Conservation (phyloP, 2,113 vertebrate species). For the Hemibagrus wyckioides region DNA sequence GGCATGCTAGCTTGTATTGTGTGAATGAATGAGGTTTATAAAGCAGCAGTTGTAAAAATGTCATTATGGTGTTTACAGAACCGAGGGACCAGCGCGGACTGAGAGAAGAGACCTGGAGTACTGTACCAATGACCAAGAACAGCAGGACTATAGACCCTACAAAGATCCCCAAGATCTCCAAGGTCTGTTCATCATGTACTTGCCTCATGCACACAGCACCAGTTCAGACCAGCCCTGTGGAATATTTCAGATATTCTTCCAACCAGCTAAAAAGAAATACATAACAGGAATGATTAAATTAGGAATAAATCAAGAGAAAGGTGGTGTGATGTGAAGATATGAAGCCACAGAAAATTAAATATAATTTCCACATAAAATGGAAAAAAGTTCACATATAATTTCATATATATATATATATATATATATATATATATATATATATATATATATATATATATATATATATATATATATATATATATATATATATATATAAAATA, state of each 20-base stretch:
- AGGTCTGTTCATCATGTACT: slow-evolving; percentile 75
- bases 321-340: neutral
- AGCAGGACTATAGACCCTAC: slow-evolving; percentile 94
- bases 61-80: slow-evolving; percentile 52
- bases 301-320: neutral
- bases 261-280: neutral
- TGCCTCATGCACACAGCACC: neutral
- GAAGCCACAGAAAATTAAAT: neutral
- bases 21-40: neutral
- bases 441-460: too few species aligned
- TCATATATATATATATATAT: too few species aligned
- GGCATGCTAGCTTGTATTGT: neutral
- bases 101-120: slow-evolving; percentile 96
- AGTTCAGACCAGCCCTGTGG: neutral
- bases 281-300: neutral
- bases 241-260: neutral
- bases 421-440: too few species aligned
- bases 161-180: slow-evolving; percentile 99
- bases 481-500: too few species aligned
- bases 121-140: slow-evolving; percentile 94
- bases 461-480: too few species aligned
- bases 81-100: slow-evolving; percentile 75
- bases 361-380: neutral
- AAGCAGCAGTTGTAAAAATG: slow-evolving; percentile 12
- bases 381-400: too few species aligned